Conservation (phyloP, 2,113 vertebrate species). For the Cygnus buccinator region DNA sequence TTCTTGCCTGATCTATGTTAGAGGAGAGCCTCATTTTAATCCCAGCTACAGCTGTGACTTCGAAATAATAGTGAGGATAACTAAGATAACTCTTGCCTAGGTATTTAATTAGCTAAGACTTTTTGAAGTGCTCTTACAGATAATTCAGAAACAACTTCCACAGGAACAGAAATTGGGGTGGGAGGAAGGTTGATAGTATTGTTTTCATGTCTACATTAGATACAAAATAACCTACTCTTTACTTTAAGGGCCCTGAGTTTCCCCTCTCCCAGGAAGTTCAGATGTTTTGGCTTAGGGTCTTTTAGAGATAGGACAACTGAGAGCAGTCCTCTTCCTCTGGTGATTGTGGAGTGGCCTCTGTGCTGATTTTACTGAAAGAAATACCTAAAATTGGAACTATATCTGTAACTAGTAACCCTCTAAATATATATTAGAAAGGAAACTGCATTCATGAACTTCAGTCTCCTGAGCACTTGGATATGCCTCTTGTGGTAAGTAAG, state of each 20-base stretch:
- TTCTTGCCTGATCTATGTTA: not conserved
- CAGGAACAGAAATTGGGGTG: fast-evolving
- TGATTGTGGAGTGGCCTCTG: not conserved
- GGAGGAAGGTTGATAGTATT: not conserved
- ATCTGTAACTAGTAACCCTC: not conserved
- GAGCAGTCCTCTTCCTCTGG: not conserved
- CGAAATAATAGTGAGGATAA: not conserved
- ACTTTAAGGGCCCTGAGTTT: not conserved
- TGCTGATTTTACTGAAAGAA: not conserved
- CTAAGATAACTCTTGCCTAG: not conserved
- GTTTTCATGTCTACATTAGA: not conserved
- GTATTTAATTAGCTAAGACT: not conserved
- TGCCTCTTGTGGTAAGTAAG: not conserved
- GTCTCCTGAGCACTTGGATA: not conserved
- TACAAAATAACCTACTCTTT: not conserved
- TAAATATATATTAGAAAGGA: not conserved
- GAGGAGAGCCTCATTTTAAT: not conserved
- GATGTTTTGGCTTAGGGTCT: not conserved
- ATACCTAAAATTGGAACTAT: not conserved
- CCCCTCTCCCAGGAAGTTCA: fast-evolving
- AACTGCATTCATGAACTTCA: not conserved
- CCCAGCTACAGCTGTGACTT: not conserved
- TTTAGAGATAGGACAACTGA: not conserved
- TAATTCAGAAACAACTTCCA: not conserved
- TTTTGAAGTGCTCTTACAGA: not conserved